Base-by-base conservation (phyloP, 2,888 invertebrate genomes). In the Synergus umbraculus region DNA sequence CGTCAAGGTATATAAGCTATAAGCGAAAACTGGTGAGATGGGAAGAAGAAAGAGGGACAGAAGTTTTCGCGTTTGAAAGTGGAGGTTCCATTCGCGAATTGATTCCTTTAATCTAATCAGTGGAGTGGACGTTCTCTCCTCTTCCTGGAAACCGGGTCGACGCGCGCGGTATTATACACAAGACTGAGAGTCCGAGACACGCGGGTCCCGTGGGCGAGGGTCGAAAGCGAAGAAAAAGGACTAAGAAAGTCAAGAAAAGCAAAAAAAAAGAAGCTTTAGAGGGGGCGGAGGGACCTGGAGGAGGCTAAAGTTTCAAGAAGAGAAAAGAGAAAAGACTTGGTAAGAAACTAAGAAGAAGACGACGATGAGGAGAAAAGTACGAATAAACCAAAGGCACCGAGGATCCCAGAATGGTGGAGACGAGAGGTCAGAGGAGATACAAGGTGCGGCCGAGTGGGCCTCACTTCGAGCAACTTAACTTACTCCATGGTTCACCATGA, bases 121-220 rank as follows among this genome's bases (percentile, higher is more conserved):
- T 78, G 78, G 79, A 82, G 84, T 49, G 69, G 69, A 69, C 69
- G 69, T 73, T 73, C 73, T 73, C 84, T 83, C 84, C 86, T 86
- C 89, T 90, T 90, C 90, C 90, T 87, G 90, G 90, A 90, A 90
- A 90, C 87, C 88, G 85, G 87, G 87, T 86, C 86, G 87, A 85
- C 84, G 86, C 81, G 84, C 81, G 79, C 81, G 73, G 73, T 54
- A 73, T 73, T 73, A 73, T 73, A 73, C 73, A 49, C 46, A 64
- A 76, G 81, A 60, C 22, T 60, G 22, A n/a, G 54, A 79, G 82
- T 84, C 84, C 82, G 84, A 85, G 84, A 83, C 79, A 79, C 81
- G 79, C 69, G 82, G 83, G 78, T 83, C 79, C 76, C 82, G 84
- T 84, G 84, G 84, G 84, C 84, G 83, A 83, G 84, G 79, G 83